These are phyloP conservation scores for Microcebus ravelobensis DNA, from an alignment of 2,113 vertebrate genomes.

Conservation along the genomic window DNA sequence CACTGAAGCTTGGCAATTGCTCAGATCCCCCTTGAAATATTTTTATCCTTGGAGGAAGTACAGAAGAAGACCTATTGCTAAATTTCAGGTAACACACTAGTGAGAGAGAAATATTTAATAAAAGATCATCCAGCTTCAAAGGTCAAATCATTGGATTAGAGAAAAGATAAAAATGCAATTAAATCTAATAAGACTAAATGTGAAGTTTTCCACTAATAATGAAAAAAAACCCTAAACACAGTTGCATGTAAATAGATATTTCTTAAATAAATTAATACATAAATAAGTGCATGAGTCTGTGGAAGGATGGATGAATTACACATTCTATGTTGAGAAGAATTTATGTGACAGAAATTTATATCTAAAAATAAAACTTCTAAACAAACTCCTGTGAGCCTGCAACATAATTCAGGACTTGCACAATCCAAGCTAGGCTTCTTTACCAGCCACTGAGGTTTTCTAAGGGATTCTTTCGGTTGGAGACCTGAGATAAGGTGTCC, in stretches of 20 bases:
- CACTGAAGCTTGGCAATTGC: neutral
- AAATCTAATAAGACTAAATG: neutral
- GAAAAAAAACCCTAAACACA: neutral
- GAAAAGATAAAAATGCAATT: neutral
- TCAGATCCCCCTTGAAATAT: neutral
- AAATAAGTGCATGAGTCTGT: neutral
- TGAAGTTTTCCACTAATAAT: neutral
- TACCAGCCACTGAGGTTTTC: neutral
- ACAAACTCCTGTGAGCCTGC: neutral
- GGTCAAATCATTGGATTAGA: neutral
- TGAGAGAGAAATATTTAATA: neutral
- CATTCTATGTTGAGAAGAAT: neutral
- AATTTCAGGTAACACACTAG: neutral
- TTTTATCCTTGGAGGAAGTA: neutral
- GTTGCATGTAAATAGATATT: neutral
- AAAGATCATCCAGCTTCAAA: neutral
- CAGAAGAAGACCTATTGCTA: neutral
- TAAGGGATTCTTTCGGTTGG: no score
- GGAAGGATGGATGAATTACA: neutral
- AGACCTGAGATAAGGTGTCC: neutral
- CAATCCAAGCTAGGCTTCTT: neutral
- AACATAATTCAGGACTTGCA: fast-evolving
- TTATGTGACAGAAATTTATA: neutral
- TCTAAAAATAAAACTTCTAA: neutral
- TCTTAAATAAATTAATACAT: neutral